Base-by-base conservation (phyloP, 2,113 vertebrate species). In the Micronisus gabar region DNA sequence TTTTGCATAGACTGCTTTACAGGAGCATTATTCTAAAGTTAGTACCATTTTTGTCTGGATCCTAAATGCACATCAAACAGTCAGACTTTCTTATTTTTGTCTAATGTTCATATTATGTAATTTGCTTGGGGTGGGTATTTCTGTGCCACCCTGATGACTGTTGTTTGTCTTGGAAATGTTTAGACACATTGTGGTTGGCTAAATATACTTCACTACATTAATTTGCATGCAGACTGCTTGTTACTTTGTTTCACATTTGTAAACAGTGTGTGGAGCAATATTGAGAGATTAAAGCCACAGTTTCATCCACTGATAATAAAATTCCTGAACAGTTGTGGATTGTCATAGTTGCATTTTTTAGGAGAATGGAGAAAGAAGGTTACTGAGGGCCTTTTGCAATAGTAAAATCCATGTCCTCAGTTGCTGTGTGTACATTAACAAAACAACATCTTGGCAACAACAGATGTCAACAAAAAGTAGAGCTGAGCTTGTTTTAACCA, bases 81-180 rank as follows among this genome's bases (percentile, higher is more conserved):
- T 62, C 65, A 68, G 65, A 34, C 53, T 59, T 92, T 74, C 45
- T 97, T 80, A 80, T 73, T 96, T 91, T 94, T 91, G 72, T 87
- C 74, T 91, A 47, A 6, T 88, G 68, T 83, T 94, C 68, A 6
- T 38, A 62, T 97, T 95, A 94, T 84, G 81, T 91, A 87, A 95
- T 95, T 87, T 95, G 73, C 93, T 94, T 85, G 74, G 50, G 16
- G 48, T 80, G 73, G 41, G 78, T 85, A 66, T 91, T 93, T 96
- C 78, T 70, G 53, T 95, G 83, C 93, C 91, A 92, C 88, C 48
- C 91, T 75, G 58, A 62, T 75, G 76, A 68, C 43, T 72, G 76
- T 71, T 97, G 59, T 72, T 96, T 97, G 65, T 91, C 91, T 96
- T 97, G 91, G 93, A 96, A 95, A 93, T 40, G 38, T 94, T 95